Evolutionary conservation across 2,888 invertebrate genomes (phyloP).

Genomic region (Pristionchus maxplancki): DNA sequence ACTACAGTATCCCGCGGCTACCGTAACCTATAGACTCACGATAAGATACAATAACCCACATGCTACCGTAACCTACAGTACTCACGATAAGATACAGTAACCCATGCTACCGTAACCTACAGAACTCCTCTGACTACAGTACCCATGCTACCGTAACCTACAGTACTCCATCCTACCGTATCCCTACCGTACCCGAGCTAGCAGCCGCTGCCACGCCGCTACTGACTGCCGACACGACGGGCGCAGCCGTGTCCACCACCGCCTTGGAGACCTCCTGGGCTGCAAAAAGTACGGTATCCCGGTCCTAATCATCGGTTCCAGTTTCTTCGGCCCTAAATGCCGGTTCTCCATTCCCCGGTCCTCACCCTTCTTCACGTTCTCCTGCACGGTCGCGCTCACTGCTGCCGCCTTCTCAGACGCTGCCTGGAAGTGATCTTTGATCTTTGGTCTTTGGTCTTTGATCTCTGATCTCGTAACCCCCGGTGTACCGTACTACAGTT

Average conservation of each 20-base stretch:
- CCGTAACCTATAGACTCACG: too few species aligned
- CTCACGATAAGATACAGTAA: too few species aligned
- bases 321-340: too few species aligned
- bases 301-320: too few species aligned
- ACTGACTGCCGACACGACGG: not conserved
- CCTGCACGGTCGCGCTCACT: not conserved
- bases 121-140: too few species aligned
- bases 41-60: not conserved
- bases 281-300: not conserved
- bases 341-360: not conserved
- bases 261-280: not conserved
- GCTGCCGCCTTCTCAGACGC: not conserved
- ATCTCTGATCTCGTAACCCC: not conserved
- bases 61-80: not conserved
- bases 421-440: constrained; percentile 1
- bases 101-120: too few species aligned
- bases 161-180: not conserved
- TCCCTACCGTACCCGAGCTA: not conserved
- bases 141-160: not conserved
- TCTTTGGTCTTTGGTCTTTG: not conserved
- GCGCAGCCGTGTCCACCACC: not conserved
- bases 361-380: constrained; percentile 41
- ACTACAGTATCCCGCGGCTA: too few species aligned
- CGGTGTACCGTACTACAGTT: not conserved
- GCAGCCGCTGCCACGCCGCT: not conserved